Percentiles rank a stretch among this genome's conserved stretches.
phyloP scores from a whole-genome alignment of 2,113 vertebrate species.

The Perccottus glenii region DNA sequence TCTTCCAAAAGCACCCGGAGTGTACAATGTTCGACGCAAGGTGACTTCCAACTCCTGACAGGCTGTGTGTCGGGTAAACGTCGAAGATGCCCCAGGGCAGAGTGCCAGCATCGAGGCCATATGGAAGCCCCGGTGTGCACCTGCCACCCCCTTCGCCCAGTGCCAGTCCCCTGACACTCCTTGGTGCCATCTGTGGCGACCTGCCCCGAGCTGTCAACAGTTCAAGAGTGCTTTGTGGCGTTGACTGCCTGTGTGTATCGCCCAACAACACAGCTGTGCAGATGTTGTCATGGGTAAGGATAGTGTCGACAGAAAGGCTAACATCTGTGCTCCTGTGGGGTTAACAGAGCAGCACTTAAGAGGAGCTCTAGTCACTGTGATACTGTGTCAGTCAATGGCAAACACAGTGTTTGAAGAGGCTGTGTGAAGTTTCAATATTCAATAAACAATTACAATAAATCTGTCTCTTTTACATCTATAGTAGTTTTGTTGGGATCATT shows the following conservation, averaged over 20 bases:
- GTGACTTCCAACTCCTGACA: conserved; percentile 74
- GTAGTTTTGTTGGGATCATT: no score
- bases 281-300: conserved; percentile 58
- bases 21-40: conserved; percentile 56
- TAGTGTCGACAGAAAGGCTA: conserved; percentile 49
- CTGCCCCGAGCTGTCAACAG: conserved; percentile 70
- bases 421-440: no score
- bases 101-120: conserved; percentile 69
- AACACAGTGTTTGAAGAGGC: conserved; percentile 35
- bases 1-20: conserved; percentile 41
- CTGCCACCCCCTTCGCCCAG: conserved; percentile 51
- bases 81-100: conserved; percentile 65
- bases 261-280: conserved; percentile 68
- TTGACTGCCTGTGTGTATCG: conserved; percentile 34
- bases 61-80: conserved; percentile 56
- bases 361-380: conserved; percentile 49
- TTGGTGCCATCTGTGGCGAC: conserved; percentile 73
- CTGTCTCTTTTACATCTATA: no score
- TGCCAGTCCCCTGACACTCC: conserved; percentile 59
- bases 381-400: conserved; percentile 43
- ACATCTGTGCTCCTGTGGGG: conserved; percentile 74
- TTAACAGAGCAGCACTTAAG: conserved; percentile 57
- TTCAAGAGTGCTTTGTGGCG: conserved; percentile 45
- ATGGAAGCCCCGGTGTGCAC: conserved; percentile 69
- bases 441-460: no score